phyloP scores from a whole-genome alignment of 2,797 vertebrate genomes.

The Chaetodon trifasciatus region DNA sequence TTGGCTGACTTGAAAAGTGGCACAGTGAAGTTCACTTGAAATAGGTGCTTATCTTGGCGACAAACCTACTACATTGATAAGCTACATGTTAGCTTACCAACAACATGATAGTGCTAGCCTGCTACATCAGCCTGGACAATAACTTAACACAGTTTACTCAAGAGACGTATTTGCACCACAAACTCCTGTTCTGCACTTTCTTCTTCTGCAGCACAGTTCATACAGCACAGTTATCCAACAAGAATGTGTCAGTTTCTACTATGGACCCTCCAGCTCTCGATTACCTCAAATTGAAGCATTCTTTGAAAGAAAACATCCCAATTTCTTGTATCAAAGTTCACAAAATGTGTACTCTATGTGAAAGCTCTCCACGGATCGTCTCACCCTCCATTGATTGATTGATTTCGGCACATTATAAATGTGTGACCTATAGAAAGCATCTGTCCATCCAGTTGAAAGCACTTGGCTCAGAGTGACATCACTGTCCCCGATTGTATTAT shows the following conservation, averaged over 20 bases:
- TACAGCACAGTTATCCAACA: background rate
- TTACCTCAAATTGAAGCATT: background rate
- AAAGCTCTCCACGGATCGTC: background rate
- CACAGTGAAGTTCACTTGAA: background rate
- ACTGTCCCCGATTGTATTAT: slow-evolving; percentile 47
- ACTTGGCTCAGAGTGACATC: slow-evolving; percentile 54
- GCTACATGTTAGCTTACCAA: background rate
- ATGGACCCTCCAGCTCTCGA: background rate
- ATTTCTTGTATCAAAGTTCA: background rate
- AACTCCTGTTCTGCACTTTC: background rate
- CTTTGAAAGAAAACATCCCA: background rate
- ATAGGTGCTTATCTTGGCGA: background rate
- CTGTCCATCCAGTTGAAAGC: slow-evolving; percentile 36
- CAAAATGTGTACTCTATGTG: background rate
- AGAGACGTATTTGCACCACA: background rate
- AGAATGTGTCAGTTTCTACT: background rate
- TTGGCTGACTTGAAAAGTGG: background rate
- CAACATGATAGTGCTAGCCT: fast-evolving
- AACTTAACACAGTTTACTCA: background rate
- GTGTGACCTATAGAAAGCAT: slow-evolving; percentile 22
- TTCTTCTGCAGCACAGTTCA: background rate
- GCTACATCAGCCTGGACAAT: background rate
- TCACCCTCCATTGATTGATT: background rate
- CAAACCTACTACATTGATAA: background rate
- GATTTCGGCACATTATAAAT: background rate